Conservation (phyloP, 2,888 invertebrate genomes). For the Auanema freiburgensis region DNA sequence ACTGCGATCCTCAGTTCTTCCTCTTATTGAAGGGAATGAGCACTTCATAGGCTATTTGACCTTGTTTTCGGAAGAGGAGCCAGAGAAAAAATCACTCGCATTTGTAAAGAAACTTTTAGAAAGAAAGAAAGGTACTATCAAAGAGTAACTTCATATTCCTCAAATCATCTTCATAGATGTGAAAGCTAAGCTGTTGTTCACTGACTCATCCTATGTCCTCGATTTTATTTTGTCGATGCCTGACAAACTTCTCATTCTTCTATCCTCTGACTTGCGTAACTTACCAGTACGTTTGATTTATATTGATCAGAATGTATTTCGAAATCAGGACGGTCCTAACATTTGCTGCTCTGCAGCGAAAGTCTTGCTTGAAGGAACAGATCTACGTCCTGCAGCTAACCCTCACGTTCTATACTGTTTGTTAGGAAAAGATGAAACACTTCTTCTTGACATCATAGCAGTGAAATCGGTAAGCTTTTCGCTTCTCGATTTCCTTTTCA, state of each 20-base stretch:
- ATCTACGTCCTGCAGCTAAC: slow-evolving; percentile 30
- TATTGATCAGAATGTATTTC: background rate
- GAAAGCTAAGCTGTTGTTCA: slow-evolving; percentile 28
- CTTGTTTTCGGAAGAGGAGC: slow-evolving; percentile 30
- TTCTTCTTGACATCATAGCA: slow-evolving; percentile 33
- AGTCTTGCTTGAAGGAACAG: slow-evolving; percentile 28
- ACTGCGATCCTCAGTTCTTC: slow-evolving; percentile 31
- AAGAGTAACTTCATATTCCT: background rate
- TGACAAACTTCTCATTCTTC: slow-evolving; percentile 22
- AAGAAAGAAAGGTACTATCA: slow-evolving; percentile 21
- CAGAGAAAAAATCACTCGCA: slow-evolving; percentile 28
- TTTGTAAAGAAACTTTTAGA: slow-evolving; percentile 30
- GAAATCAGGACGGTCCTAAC: slow-evolving; percentile 24
- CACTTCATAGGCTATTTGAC: slow-evolving; percentile 38
- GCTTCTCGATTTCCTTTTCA: background rate
- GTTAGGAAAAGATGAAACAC: slow-evolving; percentile 26
- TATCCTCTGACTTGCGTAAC: slow-evolving; percentile 14
- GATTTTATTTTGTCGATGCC: slow-evolving; percentile 25
- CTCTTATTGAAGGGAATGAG: slow-evolving; percentile 32
- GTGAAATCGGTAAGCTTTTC: slow-evolving; percentile 29
- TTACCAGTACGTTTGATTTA: slow-evolving; percentile 17
- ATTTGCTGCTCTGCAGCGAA: slow-evolving; percentile 31
- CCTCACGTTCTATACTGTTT: slow-evolving; percentile 23
- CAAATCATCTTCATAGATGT: slow-evolving; percentile 11
- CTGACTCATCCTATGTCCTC: slow-evolving; percentile 18